Evolutionary conservation across 1,140 invertebrate genomes (phyloP).

Genomic region (Armadillidium nasatum): DNA sequence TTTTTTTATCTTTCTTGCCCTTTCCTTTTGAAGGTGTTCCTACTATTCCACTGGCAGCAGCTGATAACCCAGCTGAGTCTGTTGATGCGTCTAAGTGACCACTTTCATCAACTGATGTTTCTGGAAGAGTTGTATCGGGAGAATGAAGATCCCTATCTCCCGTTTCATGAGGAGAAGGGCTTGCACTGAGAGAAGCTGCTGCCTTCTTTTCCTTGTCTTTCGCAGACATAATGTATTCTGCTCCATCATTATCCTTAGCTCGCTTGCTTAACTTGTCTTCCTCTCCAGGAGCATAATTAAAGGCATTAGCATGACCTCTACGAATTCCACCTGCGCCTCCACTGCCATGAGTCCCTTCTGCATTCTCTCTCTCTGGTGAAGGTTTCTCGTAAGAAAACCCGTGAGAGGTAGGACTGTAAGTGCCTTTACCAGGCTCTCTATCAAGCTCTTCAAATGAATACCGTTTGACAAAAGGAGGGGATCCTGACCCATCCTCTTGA

Average conservation of each 20-base stretch:
- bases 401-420: slow-evolving; percentile 30
- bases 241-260: not conserved
- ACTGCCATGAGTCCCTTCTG: not conserved
- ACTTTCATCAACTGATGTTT: slow-evolving; percentile 31
- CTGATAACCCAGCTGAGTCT: slow-evolving; percentile 23
- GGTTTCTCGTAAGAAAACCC: slow-evolving; percentile 36
- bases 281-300: slow-evolving; percentile 43
- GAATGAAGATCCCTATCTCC: not conserved
- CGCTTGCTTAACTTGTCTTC: not conserved
- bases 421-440: slow-evolving; percentile 27
- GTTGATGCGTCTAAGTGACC: slow-evolving; percentile 9
- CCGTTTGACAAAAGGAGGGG: slow-evolving; percentile 34
- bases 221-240: not conserved
- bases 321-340: slow-evolving; percentile 19
- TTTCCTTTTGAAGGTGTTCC: slow-evolving; percentile 24
- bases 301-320: slow-evolving; percentile 35
- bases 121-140: slow-evolving; percentile 24
- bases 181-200: not conserved
- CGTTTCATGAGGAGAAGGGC: not conserved
- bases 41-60: not conserved
- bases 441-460: slow-evolving; percentile 43
- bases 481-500: slow-evolving; percentile 25
- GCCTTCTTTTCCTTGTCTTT: not conserved
- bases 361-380: slow-evolving; percentile 4
- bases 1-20: slow-evolving; percentile 38